phyloP scores from a whole-genome alignment of 2,113 vertebrate species.

The western clawed frog (Xenopus tropicalis) region DNA sequence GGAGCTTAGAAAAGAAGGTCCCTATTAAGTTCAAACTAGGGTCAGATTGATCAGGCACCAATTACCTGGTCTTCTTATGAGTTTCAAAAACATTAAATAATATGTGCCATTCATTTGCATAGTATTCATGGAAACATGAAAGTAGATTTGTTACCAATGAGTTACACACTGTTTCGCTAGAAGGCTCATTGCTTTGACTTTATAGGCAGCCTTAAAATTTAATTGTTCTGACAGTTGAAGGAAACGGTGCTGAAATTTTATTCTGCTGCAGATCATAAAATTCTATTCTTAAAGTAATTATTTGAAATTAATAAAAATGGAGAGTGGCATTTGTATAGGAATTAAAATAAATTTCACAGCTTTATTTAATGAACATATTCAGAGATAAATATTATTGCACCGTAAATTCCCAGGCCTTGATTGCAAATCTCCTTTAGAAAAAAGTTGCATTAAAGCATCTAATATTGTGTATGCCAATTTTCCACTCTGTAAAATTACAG shows the following conservation, averaged over 20 bases:
- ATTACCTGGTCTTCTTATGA: too few relatives aligned
- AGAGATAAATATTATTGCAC: too few relatives aligned
- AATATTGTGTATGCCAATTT: too few relatives aligned
- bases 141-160: neutral
- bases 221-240: neutral
- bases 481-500: too few relatives aligned
- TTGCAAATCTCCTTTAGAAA: too few relatives aligned
- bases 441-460: too few relatives aligned
- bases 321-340: neutral
- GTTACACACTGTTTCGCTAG: conserved; percentile 2
- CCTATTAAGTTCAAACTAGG: too few relatives aligned
- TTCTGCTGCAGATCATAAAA: conserved; percentile 7
- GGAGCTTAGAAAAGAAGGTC: too few relatives aligned
- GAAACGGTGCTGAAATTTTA: conserved; percentile 25
- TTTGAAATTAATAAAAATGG: conserved; percentile 10
- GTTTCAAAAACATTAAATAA: too few relatives aligned
- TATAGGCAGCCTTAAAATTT: neutral
- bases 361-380: neutral
- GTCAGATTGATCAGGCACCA: too few relatives aligned
- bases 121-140: conserved; percentile 7
- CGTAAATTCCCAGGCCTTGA: too few relatives aligned
- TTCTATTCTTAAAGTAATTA: conserved; percentile 18
- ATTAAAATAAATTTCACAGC: neutral
- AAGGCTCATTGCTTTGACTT: conserved; percentile 24
- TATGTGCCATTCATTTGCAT: too few relatives aligned